Conservation (phyloP, 2,888 invertebrate genomes). For the Pachydiplax longipennis region DNA sequence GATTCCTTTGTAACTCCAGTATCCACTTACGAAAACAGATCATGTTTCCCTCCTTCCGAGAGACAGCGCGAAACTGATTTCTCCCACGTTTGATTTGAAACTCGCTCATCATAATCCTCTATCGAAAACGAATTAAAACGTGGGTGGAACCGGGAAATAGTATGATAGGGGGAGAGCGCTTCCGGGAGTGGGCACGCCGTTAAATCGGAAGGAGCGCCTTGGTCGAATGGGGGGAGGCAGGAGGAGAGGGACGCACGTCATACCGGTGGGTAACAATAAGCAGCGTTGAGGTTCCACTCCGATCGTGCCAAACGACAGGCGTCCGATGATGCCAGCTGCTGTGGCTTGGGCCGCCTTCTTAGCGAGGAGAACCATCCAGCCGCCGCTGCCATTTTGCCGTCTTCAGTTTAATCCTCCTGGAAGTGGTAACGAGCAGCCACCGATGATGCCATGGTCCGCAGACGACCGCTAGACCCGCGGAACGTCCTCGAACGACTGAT, state of each 20-base stretch:
- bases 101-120: no score
- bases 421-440: neutral
- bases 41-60: no score
- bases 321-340: constrained; percentile 49
- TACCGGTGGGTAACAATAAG: neutral
- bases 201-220: no score
- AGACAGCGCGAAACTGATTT: no score
- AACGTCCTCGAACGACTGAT: neutral
- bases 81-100: no score
- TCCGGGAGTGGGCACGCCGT: no score
- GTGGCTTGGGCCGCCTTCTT: constrained; percentile 63
- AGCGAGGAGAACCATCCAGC: constrained; percentile 84
- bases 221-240: neutral
- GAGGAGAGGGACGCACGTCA: neutral
- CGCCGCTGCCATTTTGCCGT: constrained; percentile 57
- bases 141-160: no score
- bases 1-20: no score
- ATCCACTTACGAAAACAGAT: no score
- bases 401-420: neutral
- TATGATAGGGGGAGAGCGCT: no score
- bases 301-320: constrained; percentile 58
- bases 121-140: no score
- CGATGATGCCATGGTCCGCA: constrained; percentile 53
- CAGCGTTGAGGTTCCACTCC: constrained; percentile 69
- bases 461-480: neutral